phyloP scores from a whole-genome alignment of 2,113 vertebrate species.

The Salvelinus fontinalis region DNA sequence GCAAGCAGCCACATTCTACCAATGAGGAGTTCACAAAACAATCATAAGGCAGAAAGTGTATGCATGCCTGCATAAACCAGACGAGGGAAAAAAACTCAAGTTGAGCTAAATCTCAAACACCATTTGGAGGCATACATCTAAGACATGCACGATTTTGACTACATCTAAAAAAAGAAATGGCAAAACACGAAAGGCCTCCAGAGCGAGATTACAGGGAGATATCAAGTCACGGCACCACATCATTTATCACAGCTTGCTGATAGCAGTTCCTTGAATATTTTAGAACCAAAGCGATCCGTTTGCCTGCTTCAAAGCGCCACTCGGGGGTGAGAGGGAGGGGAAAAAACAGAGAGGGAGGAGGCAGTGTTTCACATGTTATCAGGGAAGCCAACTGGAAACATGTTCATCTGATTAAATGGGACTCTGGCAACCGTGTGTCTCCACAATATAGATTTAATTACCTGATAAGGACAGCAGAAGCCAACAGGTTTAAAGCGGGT shows the following conservation, averaged over 20 bases:
- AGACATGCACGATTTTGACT: no score
- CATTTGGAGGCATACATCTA: no score
- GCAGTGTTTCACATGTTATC: constrained; percentile 49
- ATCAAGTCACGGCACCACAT: constrained; percentile 19
- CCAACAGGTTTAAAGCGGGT: constrained; percentile 7
- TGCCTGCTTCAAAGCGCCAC: constrained; percentile 38
- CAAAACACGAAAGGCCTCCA: constrained; percentile 3
- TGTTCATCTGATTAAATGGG: constrained; percentile 41
- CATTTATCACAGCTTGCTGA: constrained; percentile 19
- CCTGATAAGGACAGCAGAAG: constrained; percentile 5
- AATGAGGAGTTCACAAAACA: background rate
- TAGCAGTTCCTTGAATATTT: constrained; percentile 36
- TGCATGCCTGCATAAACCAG: no score
- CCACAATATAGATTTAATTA: constrained; percentile 33
- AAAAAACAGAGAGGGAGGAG: constrained; percentile 8
- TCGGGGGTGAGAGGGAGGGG: background rate
- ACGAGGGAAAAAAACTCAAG: no score
- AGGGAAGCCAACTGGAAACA: constrained; percentile 38
- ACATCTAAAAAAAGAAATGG: no score
- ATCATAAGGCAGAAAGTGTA: background rate
- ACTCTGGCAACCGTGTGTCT: constrained; percentile 24
- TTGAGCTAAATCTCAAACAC: no score
- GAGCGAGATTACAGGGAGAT: background rate
- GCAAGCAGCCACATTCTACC: background rate
- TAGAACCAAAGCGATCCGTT: constrained; percentile 34